Evolutionary conservation across 2,888 invertebrate species (phyloP), one percentile per base, ranked within the genome.

Genomic region (Tetheella fluctuosa): DNA sequence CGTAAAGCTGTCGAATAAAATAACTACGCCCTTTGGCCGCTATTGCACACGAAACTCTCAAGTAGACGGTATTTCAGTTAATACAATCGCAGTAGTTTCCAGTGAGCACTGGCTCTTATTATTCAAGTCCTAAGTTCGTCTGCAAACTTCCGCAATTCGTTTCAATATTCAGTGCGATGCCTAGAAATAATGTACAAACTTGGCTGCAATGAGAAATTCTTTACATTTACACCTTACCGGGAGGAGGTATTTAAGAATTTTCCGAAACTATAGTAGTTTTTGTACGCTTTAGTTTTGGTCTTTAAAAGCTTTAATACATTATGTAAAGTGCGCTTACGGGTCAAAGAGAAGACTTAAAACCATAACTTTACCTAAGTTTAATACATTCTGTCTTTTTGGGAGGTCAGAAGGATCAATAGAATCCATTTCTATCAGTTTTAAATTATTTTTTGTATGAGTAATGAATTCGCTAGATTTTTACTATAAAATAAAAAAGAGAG

Each of bases 81-180:
- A 82, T 74, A 79, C 81, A 81, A 81, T 79, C 75, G 80, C 80
- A 79, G 73, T 79, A 83, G 80, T 85, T 84, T 73, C 79, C 72
- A 65, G 67, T 66, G 65, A 65, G 73, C 73, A 72, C 79, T 66
- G 74, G 73, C 77, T 84, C 84, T 85, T 88, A 85, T 85, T 88
- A 89, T 88, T 85, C 81, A 73, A 87, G 81, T 83, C 79, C 77
- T 77, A 72, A 85, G 80, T 86, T 85, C 66, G 74, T 81, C 80
- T 78, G 64, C 66, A 67, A 89, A 90, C 81, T 90, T 89, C 64
- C 69, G 74, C 83, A 76, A 84, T 90, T 85, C 77, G 80, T 87
- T 90, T 86, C 88, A 88, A 89, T 90, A 85, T 89, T 85, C 83
- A 80, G 77, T 71, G 68, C 74, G 70, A 82, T 75, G 79, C 76